Evolutionary conservation across 2,113 vertebrate genomes (phyloP).

Genomic region (Scartelaos histophorus): DNA sequence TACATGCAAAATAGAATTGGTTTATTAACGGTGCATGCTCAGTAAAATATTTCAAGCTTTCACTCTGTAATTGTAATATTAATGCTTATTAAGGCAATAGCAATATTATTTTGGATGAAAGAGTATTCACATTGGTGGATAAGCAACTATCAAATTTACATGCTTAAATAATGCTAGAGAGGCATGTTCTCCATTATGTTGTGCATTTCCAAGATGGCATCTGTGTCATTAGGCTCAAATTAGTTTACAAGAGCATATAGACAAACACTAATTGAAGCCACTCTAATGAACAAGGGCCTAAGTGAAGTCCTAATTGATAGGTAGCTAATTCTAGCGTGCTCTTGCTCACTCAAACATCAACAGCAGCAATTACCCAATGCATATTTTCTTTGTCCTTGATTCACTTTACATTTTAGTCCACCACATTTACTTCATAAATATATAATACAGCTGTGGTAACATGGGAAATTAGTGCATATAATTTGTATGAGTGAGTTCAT

Average conservation of each 20-base stretch:
- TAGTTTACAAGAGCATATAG: neutral
- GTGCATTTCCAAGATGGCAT: slow-evolving; percentile 2
- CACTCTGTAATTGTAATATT: neutral
- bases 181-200: neutral
- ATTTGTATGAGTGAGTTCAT: slow-evolving; percentile 40
- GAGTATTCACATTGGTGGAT: neutral
- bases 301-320: slow-evolving; percentile 15
- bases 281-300: slow-evolving; percentile 12
- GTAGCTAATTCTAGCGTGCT: slow-evolving; percentile 6
- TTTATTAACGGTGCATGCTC: neutral
- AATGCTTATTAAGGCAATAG: neutral
- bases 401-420: slow-evolving; percentile 4
- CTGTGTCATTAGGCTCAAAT: neutral
- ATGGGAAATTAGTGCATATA: slow-evolving; percentile 30
- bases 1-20: too few relatives aligned
- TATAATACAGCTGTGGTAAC: slow-evolving; percentile 8
- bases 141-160: neutral
- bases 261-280: slow-evolving; percentile 1
- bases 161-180: neutral
- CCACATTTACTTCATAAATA: slow-evolving; percentile 6
- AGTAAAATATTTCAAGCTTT: neutral
- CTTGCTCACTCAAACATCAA: neutral
- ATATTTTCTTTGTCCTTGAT: slow-evolving; percentile 22
- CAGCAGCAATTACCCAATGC: neutral
- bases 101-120: neutral